Conservation (phyloP, 2,888 invertebrate genomes). For the Thecocarcelia acutangulata region DNA sequence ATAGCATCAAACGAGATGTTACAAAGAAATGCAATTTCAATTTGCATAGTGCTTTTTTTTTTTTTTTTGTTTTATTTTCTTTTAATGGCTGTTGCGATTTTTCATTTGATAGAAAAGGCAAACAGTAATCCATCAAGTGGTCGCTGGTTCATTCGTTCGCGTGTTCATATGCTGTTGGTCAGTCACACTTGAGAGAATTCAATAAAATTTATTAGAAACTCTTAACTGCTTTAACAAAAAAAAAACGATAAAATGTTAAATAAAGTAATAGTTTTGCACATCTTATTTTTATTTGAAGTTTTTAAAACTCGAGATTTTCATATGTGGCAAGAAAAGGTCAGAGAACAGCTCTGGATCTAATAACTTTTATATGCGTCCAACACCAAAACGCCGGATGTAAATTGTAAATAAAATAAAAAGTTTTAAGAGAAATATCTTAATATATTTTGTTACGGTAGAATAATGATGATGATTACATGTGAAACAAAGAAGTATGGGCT, state of each 20-base stretch:
- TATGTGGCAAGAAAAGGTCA: too few relatives aligned
- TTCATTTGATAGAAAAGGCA: constrained; percentile 7
- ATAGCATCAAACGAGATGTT: constrained; percentile 47
- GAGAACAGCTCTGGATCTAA: too few relatives aligned
- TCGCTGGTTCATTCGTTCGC: not conserved
- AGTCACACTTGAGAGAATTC: constrained; percentile 25
- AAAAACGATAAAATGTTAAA: not conserved
- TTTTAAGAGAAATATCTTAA: too few relatives aligned
- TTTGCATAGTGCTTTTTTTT: constrained; percentile 53
- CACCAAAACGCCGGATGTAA: too few relatives aligned
- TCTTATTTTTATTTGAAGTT: too few relatives aligned
- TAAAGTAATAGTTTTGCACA: too few relatives aligned
- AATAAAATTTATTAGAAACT: constrained; percentile 13
- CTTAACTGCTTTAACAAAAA: not conserved
- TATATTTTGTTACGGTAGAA: too few relatives aligned
- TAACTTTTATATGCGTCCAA: too few relatives aligned
- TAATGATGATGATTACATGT: too few relatives aligned
- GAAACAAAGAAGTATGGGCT: too few relatives aligned
- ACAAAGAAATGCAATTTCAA: constrained; percentile 54
- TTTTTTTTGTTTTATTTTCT: constrained; percentile 17
- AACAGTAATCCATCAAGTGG: constrained; percentile 34
- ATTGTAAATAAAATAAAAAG: too few relatives aligned
- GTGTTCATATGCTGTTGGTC: not conserved
- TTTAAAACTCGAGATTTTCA: too few relatives aligned
- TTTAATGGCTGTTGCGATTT: constrained; percentile 9